Evolutionary conservation across 2,797 vertebrate genomes (phyloP).

Genomic region (Picus viridis): DNA sequence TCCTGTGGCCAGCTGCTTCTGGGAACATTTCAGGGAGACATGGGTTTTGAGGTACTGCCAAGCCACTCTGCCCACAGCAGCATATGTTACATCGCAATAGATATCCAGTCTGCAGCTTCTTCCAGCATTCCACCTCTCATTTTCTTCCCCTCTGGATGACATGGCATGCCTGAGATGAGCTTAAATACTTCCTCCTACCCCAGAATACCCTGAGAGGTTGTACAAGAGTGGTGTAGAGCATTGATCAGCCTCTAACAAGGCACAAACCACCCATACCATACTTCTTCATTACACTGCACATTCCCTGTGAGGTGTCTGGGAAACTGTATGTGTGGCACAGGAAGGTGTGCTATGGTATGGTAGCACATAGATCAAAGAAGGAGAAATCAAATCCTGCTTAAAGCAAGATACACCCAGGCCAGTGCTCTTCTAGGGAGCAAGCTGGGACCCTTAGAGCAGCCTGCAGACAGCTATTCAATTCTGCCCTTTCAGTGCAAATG

Average conservation of each 20-base stretch:
- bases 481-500: neutral
- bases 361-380: neutral
- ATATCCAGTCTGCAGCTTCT: neutral
- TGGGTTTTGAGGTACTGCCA: constrained; percentile 40
- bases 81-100: neutral
- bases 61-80: constrained; percentile 8
- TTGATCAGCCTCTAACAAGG: neutral
- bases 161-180: neutral
- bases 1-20: constrained; percentile 39
- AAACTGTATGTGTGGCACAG: rapidly evolving
- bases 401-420: neutral
- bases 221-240: rapidly evolving
- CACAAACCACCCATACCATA: neutral
- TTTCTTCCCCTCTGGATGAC: neutral
- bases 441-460: neutral
- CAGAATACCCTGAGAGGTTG: neutral
- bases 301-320: neutral
- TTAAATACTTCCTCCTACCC: neutral
- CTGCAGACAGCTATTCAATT: neutral
- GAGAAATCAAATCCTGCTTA: neutral
- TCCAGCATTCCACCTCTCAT: neutral
- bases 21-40: constrained; percentile 28
- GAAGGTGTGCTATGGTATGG: neutral
- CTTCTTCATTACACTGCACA: rapidly evolving
- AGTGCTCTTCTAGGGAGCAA: neutral